A percentile compares a stretch with the other conserved stretches of the same genome.
Evolutionary conservation across 2,113 vertebrate species (phyloP).

Genomic region (Heteronetta atricapilla): DNA sequence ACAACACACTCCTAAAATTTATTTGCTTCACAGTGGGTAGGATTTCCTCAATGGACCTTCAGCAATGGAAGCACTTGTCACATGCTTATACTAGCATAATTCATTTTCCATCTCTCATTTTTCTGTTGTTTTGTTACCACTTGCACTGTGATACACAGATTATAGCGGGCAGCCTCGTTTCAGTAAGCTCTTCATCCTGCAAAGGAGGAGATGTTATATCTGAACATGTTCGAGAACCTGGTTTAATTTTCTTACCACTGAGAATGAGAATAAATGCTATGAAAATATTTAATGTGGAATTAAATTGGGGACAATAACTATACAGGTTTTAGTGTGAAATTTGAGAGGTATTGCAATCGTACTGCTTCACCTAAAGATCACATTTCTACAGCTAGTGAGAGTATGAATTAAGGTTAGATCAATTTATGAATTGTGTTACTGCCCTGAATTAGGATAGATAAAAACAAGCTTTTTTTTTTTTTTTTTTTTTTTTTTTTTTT

Average conservation of each 20-base stretch:
- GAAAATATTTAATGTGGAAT: neutral
- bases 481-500: conserved; percentile 34
- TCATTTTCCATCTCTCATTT: neutral
- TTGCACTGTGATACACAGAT: neutral
- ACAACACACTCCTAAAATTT: neutral
- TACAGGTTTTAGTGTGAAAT: neutral
- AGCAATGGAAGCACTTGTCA: neutral
- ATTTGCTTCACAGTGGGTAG: neutral
- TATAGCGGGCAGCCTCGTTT: neutral
- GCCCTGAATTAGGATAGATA: neutral
- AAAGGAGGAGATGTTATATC: neutral
- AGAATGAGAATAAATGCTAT: neutral
- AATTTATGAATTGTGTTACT: neutral
- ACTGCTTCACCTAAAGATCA: neutral
- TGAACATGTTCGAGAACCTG: neutral
- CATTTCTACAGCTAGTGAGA: neutral
- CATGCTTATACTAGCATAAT: neutral
- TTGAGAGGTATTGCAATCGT: neutral
- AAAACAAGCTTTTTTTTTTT: conserved; percentile 8
- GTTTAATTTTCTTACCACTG: neutral
- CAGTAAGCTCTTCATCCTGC: neutral
- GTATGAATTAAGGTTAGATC: neutral
- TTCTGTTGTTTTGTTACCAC: neutral
- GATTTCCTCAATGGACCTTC: neutral
- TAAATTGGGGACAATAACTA: neutral